A percentile compares a stretch with the other conserved stretches of the same genome.
phyloP scores from a whole-genome alignment of 2,888 invertebrate genomes.

The Notodromas monacha region DNA sequence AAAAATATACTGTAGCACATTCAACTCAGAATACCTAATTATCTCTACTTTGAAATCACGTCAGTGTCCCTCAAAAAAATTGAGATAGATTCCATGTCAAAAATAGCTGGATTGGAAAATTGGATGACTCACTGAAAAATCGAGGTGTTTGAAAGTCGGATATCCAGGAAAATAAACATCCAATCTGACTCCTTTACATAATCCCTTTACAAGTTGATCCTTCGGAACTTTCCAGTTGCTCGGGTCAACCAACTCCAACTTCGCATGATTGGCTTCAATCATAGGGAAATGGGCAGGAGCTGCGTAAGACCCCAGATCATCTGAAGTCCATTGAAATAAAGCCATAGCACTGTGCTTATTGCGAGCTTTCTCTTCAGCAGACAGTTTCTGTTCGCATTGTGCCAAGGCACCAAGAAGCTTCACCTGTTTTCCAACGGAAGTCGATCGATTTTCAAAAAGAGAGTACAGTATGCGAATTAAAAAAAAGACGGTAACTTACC shows the following conservation, averaged over 20 bases:
- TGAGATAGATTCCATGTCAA: no score
- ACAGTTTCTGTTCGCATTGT: slow-evolving; percentile 28
- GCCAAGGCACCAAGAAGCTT: no score
- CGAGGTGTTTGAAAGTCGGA: slow-evolving; percentile 54
- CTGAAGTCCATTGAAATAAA: slow-evolving; percentile 30
- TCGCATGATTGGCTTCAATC: slow-evolving; percentile 24
- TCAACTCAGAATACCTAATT: no score
- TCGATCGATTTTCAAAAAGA: no score
- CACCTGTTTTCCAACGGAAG: no score
- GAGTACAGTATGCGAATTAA: no score
- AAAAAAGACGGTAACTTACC: slow-evolving; percentile 14
- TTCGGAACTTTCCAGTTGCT: slow-evolving; percentile 21
- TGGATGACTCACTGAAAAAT: slow-evolving; percentile 29
- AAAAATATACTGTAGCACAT: no score
- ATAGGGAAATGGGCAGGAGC: slow-evolving; percentile 22
- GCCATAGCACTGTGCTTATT: slow-evolving; percentile 64
- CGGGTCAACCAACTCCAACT: slow-evolving; percentile 20
- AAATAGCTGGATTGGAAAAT: background rate
- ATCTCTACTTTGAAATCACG: no score
- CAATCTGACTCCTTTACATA: slow-evolving; percentile 29
- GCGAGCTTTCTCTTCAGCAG: slow-evolving; percentile 31
- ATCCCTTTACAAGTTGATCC: slow-evolving; percentile 27
- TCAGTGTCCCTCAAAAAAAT: no score
- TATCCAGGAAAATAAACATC: slow-evolving; percentile 58
- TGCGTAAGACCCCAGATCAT: slow-evolving; percentile 14